Conservation (phyloP, 2,113 vertebrate genomes). For the Oophaga pumilio region DNA sequence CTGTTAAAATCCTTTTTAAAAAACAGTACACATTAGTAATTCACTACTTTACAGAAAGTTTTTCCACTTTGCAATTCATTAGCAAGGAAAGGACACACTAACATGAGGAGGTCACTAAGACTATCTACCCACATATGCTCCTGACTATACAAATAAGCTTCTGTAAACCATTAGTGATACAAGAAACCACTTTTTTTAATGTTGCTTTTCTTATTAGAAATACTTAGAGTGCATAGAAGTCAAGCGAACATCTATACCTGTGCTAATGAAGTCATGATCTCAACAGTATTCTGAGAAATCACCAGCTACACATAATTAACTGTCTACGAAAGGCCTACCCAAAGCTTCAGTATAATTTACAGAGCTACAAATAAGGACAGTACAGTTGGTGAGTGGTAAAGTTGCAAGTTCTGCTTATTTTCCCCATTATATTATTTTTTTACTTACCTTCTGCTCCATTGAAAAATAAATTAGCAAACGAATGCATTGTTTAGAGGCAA, state of each 20-base stretch:
- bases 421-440: too few species aligned
- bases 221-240: neutral
- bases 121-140: neutral
- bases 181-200: conserved; percentile 3
- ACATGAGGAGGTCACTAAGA: neutral
- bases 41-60: neutral
- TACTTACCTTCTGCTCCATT: too few species aligned
- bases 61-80: neutral
- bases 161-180: conserved; percentile 2
- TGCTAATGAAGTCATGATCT: neutral
- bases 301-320: neutral
- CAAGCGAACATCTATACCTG: neutral
- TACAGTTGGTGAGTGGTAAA: too few species aligned
- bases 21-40: neutral
- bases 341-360: neutral
- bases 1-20: too few species aligned
- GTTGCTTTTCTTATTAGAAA: neutral
- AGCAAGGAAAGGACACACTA: neutral
- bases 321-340: neutral
- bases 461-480: too few species aligned
- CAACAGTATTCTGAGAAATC: neutral
- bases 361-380: neutral
- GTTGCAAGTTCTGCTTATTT: too few species aligned
- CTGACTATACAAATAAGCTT: neutral
- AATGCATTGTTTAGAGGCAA: too few species aligned